A percentile compares a stretch with the other conserved stretches of the same genome.
Evolutionary conservation across 2,888 invertebrate genomes (phyloP).

Genomic region (Rutpela maculata): DNA sequence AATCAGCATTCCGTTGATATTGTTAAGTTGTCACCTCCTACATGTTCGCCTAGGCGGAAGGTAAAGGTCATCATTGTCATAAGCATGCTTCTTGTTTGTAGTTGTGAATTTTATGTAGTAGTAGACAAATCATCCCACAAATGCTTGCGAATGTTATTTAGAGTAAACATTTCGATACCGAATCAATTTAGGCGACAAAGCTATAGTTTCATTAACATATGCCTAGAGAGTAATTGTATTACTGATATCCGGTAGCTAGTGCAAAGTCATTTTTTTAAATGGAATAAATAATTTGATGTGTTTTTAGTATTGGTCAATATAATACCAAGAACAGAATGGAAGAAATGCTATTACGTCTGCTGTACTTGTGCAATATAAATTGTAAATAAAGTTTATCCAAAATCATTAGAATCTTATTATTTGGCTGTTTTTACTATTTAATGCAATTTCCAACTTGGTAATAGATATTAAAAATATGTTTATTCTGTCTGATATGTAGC

Average conservation of each 20-base stretch:
- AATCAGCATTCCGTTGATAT: slow-evolving; percentile 73
- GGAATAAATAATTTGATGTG: neutral
- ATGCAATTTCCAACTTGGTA: too few relatives aligned
- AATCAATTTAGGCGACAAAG: too few relatives aligned
- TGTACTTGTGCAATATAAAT: neutral
- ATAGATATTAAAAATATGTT: too few relatives aligned
- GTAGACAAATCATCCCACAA: neutral
- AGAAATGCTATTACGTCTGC: neutral
- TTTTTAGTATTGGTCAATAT: slow-evolving; percentile 1
- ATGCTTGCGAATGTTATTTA: neutral
- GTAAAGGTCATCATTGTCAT: slow-evolving; percentile 62
- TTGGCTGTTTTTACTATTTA: neutral
- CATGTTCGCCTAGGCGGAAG: slow-evolving; percentile 70
- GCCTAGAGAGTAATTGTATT: neutral
- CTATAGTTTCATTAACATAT: neutral
- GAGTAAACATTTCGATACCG: neutral
- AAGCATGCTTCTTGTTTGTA: slow-evolving; percentile 30
- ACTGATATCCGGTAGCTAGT: neutral
- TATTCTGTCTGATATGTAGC: too few relatives aligned
- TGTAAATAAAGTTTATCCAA: slow-evolving; percentile 7
- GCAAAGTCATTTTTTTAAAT: neutral
- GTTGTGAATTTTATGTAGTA: slow-evolving; percentile 9
- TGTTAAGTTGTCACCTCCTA: slow-evolving; percentile 73
- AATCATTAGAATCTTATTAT: neutral
- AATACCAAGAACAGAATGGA: neutral